These are phyloP conservation scores for Herpailurus yagouaroundi DNA, from an alignment of 2,113 vertebrate genomes.

Conservation along the genomic window DNA sequence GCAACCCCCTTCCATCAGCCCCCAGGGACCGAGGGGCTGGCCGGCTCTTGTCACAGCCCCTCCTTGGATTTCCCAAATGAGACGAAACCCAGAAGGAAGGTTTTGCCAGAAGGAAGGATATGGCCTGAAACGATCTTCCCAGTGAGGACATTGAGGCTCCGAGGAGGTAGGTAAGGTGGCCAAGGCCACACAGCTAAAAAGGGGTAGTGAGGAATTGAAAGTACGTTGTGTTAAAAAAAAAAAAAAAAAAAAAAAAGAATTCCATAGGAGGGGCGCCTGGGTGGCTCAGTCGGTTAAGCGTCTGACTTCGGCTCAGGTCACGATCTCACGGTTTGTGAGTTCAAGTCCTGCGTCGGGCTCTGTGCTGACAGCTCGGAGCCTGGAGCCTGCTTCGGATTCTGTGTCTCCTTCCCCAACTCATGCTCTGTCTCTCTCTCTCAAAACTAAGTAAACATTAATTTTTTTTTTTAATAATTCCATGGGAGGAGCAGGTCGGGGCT, in stretches of 20 bases:
- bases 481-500: neutral
- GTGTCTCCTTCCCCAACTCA: too few species aligned
- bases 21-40: neutral
- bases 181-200: neutral
- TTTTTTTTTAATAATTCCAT: neutral
- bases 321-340: too few species aligned
- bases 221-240: neutral
- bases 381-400: too few species aligned
- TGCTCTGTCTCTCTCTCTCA: too few species aligned
- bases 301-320: too few species aligned
- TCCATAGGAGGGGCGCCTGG: too few species aligned
- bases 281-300: too few species aligned
- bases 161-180: neutral
- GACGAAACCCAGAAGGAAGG: conserved; percentile 40
- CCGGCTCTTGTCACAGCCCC: neutral
- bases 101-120: neutral
- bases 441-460: too few species aligned
- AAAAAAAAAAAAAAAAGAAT: neutral
- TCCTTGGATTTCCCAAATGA: neutral
- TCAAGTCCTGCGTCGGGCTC: too few species aligned
- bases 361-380: too few species aligned
- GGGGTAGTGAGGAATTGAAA: neutral
- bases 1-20: neutral
- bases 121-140: neutral
- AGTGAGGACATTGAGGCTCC: neutral